phyloP scores from a whole-genome alignment of 2,797 vertebrate genomes.

The Heliangelus exortis region DNA sequence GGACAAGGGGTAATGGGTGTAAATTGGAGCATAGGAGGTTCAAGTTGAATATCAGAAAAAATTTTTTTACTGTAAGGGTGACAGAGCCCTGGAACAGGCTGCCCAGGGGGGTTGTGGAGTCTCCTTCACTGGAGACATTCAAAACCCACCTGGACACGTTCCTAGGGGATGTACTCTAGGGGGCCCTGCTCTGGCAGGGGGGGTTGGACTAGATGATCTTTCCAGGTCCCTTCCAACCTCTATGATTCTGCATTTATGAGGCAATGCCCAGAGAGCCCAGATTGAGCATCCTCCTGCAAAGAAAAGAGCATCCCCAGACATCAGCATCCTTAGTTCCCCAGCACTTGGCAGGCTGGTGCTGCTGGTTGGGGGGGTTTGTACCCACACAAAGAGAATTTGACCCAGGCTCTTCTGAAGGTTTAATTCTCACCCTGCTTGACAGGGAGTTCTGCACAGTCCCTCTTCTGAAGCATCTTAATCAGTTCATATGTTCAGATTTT shows the following conservation, averaged over 20 bases:
- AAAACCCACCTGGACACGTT: too few relatives aligned
- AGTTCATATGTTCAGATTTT: background rate
- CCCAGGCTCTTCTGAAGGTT: background rate
- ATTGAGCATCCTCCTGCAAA: background rate
- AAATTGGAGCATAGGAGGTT: too few relatives aligned
- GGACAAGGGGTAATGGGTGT: too few relatives aligned
- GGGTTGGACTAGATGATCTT: too few relatives aligned
- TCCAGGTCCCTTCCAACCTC: too few relatives aligned
- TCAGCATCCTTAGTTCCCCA: rapidly evolving
- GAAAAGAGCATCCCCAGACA: background rate
- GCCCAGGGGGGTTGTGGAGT: too few relatives aligned
- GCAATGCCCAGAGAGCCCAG: background rate
- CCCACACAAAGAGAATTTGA: background rate
- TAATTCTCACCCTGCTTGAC: background rate
- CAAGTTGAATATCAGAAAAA: too few relatives aligned
- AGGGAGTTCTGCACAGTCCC: background rate
- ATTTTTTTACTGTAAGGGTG: too few relatives aligned
- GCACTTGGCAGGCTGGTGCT: background rate
- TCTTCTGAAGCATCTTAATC: background rate
- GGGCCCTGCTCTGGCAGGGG: too few relatives aligned
- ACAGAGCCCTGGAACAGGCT: too few relatives aligned
- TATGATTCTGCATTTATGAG: background rate
- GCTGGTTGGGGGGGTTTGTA: background rate
- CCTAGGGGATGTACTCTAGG: too few relatives aligned
- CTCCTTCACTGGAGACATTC: too few relatives aligned